phyloP scores from a whole-genome alignment of 2,797 vertebrate genomes.

The Numenius phaeopus region DNA sequence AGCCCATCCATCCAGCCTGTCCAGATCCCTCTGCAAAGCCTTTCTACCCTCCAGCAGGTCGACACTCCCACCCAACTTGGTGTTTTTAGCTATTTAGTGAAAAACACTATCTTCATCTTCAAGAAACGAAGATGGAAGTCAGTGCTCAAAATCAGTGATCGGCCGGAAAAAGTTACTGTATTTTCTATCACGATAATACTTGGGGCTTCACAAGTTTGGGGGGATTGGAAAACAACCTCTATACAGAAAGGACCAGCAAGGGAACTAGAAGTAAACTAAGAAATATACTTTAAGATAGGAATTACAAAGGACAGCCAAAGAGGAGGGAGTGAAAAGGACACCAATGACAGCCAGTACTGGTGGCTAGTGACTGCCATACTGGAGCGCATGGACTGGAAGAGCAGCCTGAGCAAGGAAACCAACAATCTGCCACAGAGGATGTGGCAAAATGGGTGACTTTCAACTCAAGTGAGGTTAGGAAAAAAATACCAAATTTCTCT shows the following conservation, averaged over 20 bases:
- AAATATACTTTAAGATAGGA: not conserved
- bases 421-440: accelerated
- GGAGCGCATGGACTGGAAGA: not conserved
- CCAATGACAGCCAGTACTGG: not conserved
- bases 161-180: not conserved
- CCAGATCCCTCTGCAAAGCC: too few relatives aligned
- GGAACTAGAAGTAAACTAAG: not conserved
- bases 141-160: not conserved
- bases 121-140: not conserved
- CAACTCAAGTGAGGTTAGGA: not conserved
- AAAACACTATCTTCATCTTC: not conserved
- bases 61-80: too few relatives aligned
- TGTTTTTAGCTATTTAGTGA: not conserved
- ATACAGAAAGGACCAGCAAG: not conserved
- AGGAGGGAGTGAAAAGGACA: not conserved
- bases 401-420: not conserved
- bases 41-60: too few relatives aligned
- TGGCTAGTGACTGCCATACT: not conserved
- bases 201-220: not conserved
- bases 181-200: not conserved
- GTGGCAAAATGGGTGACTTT: not conserved
- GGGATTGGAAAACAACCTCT: not conserved
- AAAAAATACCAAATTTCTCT: not conserved
- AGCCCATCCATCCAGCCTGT: too few relatives aligned
- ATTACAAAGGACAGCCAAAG: not conserved